A percentile compares a stretch with the other conserved stretches of the same genome.
These are phyloP conservation scores for Leistus spinibarbis DNA, from an alignment of 2,888 invertebrate genomes.

Conservation along the genomic window DNA sequence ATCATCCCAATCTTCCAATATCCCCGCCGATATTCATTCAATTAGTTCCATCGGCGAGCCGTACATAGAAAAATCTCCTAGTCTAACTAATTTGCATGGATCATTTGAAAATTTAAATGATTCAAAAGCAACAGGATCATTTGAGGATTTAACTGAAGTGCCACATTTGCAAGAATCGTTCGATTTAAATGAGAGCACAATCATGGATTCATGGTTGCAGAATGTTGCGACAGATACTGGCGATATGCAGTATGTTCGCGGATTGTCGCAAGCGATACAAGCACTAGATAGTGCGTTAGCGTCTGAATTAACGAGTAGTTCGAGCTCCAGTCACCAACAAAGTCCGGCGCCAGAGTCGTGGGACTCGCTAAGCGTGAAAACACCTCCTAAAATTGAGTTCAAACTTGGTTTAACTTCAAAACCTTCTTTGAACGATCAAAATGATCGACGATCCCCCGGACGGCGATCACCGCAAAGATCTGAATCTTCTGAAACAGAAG, in stretches of 20 bases:
- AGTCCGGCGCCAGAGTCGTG: conserved; percentile 61
- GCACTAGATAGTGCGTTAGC: conserved; percentile 69
- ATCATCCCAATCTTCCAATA: conserved; percentile 31
- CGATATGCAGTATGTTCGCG: conserved; percentile 65
- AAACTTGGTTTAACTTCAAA: conserved; percentile 51
- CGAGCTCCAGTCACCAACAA: conserved; percentile 58
- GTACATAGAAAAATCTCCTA: conserved; percentile 58
- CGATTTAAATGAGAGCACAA: conserved; percentile 44
- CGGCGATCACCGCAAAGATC: conserved; percentile 49
- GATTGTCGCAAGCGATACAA: conserved; percentile 68
- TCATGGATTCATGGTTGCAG: conserved; percentile 66
- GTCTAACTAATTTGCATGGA: conserved; percentile 71
- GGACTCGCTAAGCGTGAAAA: not conserved
- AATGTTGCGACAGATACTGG: conserved; percentile 66
- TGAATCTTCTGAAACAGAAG: conserved; percentile 67
- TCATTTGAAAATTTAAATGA: conserved; percentile 62
- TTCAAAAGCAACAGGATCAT: conserved; percentile 48
- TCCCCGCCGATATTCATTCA: conserved; percentile 41
- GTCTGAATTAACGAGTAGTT: conserved; percentile 65
- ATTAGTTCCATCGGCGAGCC: conserved; percentile 3
- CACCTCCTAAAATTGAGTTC: conserved; percentile 50
- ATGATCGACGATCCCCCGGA: conserved; percentile 46
- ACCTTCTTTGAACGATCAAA: conserved; percentile 23
- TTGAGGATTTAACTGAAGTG: conserved; percentile 13
- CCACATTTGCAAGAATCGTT: not conserved